phyloP scores from a whole-genome alignment of 2,797 vertebrate species.

The Phrynocephalus forsythii region DNA sequence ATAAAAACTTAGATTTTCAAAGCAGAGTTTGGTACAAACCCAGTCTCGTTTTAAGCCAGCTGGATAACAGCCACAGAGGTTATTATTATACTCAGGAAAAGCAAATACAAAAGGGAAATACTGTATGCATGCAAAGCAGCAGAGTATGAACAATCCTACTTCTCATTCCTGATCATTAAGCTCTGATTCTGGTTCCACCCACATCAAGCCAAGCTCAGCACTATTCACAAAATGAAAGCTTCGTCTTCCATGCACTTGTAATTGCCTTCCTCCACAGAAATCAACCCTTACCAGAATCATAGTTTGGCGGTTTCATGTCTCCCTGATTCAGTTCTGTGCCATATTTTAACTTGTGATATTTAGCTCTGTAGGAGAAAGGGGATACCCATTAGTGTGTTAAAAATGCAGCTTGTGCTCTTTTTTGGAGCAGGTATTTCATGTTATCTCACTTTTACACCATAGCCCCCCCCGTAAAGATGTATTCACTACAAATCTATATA shows the following conservation, averaged over 20 bases:
- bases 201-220: not conserved
- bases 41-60: not conserved
- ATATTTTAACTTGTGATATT: conserved; percentile 99
- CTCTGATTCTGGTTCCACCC: not conserved
- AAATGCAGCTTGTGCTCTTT: not conserved
- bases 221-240: not conserved
- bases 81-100: not conserved
- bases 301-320: conserved; percentile 97
- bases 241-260: conserved; percentile 1
- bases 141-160: not conserved
- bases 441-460: not conserved
- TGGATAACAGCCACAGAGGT: not conserved
- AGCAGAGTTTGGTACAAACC: not conserved
- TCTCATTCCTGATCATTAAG: not conserved
- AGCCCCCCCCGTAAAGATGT: not conserved
- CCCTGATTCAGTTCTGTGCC: conserved; percentile 98
- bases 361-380: conserved; percentile 84
- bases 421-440: conserved; percentile 9
- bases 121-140: not conserved
- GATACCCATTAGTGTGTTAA: conserved; percentile 13
- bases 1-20: not conserved
- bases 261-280: conserved; percentile 8
- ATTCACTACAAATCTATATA: not conserved
- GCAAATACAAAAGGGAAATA: too few species aligned
- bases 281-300: conserved; percentile 94